Evolutionary conservation across 2,797 vertebrate genomes (phyloP), one percentile per base, ranked within the genome.

Genomic region (Moxostoma hubbsi): DNA sequence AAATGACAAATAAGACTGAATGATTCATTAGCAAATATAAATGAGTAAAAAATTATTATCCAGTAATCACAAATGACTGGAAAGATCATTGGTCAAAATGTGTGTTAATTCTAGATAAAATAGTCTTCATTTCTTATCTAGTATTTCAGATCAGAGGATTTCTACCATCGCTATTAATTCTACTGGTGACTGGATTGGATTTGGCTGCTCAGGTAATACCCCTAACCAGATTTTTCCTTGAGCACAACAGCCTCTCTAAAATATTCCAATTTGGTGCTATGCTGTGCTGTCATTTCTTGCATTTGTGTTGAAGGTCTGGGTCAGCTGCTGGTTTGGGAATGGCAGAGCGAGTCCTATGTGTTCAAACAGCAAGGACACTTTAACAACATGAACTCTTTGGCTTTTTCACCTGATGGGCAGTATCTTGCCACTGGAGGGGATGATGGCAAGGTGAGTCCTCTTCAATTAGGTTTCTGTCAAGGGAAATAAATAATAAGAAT

Each of bases 291-390:
- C 7, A 64, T 18, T 76, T 5, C 6, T 51, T 53, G 18, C 47
- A 47, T 10, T 66, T 51, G 1, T 65, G 53, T 45, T 85, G 24
- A 82, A 99, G 98, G 96, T 82, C 88, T 96, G 89, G 97, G 98
- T 6, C 97, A 99, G 92, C 93, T 99, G 82, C 90, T 99, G 88
- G 98, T 99, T 68, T 99, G 97, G 98, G 98, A 99, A 82, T 99
- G 98, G 98, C 97, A 99, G 92, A 99, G 98, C 0, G 97, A 99
- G 82, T 98, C 97, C 8, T 99, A 97, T 0, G 94, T 99, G 79
- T 94, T 99, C 85, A 99, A 99, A 89, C 98, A 99, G 87, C 98
- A 99, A 86, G 97, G 97, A 0, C 97, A 98, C 87, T 98, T 98
- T 88, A 98, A 98, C 92, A 99, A 96, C 93, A 96, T 99, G 97